phyloP scores from a whole-genome alignment of 2,888 invertebrate species.

The Apotomis betuletana region DNA sequence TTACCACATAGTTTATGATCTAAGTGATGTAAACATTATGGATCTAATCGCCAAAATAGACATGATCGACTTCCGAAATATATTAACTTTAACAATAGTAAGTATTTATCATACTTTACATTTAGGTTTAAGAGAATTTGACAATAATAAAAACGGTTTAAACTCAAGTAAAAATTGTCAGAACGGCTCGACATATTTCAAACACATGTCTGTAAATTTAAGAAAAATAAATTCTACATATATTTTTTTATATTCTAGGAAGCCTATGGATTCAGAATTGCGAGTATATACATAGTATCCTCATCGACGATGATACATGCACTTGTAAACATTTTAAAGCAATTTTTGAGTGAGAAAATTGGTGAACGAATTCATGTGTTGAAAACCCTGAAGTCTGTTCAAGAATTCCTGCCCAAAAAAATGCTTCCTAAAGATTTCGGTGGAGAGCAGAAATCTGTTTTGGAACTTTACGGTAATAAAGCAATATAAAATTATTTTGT shows the following conservation, averaged over 20 bases:
- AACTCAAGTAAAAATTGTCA: no score
- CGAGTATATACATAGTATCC: constrained; percentile 59
- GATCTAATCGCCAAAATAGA: no score
- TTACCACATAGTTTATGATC: no score
- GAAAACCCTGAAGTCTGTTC: constrained; percentile 51
- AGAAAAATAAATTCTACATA: no score
- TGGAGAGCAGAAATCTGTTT: constrained; percentile 54
- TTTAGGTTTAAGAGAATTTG: no score
- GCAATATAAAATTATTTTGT: constrained; percentile 3
- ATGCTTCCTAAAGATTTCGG: constrained; percentile 65
- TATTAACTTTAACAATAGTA: no score
- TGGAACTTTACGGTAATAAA: constrained; percentile 53
- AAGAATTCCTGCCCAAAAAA: constrained; percentile 53
- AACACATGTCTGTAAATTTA: no score
- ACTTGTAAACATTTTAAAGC: constrained; percentile 56
- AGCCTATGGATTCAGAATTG: constrained; percentile 62
- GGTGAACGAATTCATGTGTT: constrained; percentile 54
- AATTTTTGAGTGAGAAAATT: constrained; percentile 59
- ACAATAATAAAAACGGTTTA: no score
- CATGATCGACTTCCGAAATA: no score
- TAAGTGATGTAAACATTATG: no score
- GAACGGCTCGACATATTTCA: no score
- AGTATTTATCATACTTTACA: no score
- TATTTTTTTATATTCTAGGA: constrained; percentile 63
- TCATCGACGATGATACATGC: constrained; percentile 58